Base-by-base conservation (phyloP, 2,113 vertebrate species). In the Xenopus tropicalis region DNA sequence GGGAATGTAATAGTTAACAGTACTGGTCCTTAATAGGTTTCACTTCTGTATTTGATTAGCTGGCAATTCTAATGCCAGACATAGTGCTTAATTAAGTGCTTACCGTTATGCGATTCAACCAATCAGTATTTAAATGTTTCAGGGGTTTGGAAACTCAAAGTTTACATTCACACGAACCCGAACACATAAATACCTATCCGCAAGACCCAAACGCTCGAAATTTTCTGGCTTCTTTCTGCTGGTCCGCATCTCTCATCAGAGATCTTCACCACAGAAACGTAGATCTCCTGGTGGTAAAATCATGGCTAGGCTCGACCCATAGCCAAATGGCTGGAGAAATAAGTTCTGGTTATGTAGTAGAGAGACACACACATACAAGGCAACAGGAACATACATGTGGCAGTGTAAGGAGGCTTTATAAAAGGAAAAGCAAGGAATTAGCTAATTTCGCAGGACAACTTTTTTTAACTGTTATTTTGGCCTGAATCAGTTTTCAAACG, bases 171-270 rank as follows among this genome's bases (percentile, higher is more conserved):
- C 97, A 98, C 95, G 97, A 96, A 95, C 96, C 94, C 95, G 92
- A 95, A 88, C 91, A 95, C 95, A 98, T 98, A 99, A 99, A 99
- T 99, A 99, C 97, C 97, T 99, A 99, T 98, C 96, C 94, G 95
- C 86, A 95, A 99, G 97, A 98, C 97, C 95, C 94, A 97, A 96
- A 98, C 90, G 95, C 95, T 92, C 83, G 95, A 93, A 92, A 95
- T 95, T 97, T 95, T 94, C 96, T 95, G 90, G 93, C 94, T 93
- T 96, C 94, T 93, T 93, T 94, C 93, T 94, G 96, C 93, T 98
- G 95, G 90, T 93, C 91, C 85, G 85, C 95, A 94, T 91, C 92
- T 94, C 96, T 95, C 95, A 94, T 93, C 86, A 92, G 94, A 94
- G 87, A 91, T 96, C 96, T 98, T 96, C 95, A 89, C 83, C 95